Conservation (phyloP, 2,113 vertebrate species). For the Scalopus aquaticus region DNA sequence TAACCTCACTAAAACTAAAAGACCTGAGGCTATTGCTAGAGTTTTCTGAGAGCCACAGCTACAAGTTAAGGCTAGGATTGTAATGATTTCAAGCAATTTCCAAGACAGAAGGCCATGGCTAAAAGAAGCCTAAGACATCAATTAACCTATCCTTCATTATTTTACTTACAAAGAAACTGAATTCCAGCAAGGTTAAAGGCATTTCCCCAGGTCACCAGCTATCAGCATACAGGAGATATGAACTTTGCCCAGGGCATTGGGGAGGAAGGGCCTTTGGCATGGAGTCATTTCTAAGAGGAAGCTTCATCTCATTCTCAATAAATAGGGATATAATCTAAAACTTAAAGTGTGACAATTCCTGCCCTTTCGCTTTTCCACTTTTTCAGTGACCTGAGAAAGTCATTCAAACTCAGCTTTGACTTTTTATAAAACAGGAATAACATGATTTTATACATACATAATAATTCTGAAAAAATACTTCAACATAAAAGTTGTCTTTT, state of each 20-base stretch:
- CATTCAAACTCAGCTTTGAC: background rate
- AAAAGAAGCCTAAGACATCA: background rate
- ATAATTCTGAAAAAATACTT: background rate
- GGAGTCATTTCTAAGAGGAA: background rate
- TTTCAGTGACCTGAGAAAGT: background rate
- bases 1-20: background rate
- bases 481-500: background rate
- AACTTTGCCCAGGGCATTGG: background rate
- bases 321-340: background rate
- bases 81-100: background rate
- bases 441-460: background rate
- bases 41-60: background rate
- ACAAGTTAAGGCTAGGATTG: background rate
- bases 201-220: background rate
- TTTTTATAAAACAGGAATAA: background rate
- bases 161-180: background rate
- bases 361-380: background rate
- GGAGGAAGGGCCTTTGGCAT: background rate
- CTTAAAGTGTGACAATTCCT: background rate
- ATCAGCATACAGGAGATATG: background rate
- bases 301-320: background rate
- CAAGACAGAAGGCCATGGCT: background rate
- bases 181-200: background rate
- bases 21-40: background rate
- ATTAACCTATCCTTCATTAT: background rate